Conservation (phyloP, 2,797 vertebrate genomes). For the Distichodus sexfasciatus region DNA sequence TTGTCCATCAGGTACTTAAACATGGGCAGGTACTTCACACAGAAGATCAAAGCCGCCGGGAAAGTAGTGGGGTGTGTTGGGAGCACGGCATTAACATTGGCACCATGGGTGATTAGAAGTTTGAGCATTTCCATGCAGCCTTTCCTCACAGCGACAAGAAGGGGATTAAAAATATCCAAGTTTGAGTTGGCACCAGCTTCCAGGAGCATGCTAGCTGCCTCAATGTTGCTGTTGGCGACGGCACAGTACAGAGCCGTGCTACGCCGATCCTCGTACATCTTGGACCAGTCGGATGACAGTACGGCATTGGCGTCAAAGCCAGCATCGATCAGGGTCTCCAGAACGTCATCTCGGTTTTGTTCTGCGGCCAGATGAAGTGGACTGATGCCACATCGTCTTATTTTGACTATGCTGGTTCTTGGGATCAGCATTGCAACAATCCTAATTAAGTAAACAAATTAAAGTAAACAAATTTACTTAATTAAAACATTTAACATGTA, state of each 20-base stretch:
- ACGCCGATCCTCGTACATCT: conserved; percentile 83
- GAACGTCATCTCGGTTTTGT: conserved; percentile 75
- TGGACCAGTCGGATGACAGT: conserved; percentile 76
- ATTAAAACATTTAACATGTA: too few species aligned
- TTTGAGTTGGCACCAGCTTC: conserved; percentile 84
- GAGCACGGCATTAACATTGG: conserved; percentile 80
- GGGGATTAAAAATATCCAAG: conserved; percentile 81
- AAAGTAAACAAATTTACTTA: too few species aligned
- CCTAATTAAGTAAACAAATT: conserved; percentile 54
- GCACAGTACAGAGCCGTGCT: conserved; percentile 82
- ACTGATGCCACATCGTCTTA: conserved; percentile 81
- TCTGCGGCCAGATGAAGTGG: conserved; percentile 87
- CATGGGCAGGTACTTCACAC: conserved; percentile 77
- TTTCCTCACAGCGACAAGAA: conserved; percentile 84
- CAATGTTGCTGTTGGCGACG: conserved; percentile 80
- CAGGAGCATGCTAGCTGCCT: conserved; percentile 77
- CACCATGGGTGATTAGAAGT: conserved; percentile 80
- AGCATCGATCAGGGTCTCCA: conserved; percentile 79
- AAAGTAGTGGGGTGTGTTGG: conserved; percentile 81
- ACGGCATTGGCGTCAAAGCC: conserved; percentile 80
- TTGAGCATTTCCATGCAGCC: conserved; percentile 77
- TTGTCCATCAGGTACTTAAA: conserved; percentile 86
- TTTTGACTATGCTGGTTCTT: conserved; percentile 74
- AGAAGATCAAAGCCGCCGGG: conserved; percentile 83
- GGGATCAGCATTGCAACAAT: conserved; percentile 83